phyloP scores from a whole-genome alignment of 2,888 invertebrate genomes.

The Rugalucina vietnamica region DNA sequence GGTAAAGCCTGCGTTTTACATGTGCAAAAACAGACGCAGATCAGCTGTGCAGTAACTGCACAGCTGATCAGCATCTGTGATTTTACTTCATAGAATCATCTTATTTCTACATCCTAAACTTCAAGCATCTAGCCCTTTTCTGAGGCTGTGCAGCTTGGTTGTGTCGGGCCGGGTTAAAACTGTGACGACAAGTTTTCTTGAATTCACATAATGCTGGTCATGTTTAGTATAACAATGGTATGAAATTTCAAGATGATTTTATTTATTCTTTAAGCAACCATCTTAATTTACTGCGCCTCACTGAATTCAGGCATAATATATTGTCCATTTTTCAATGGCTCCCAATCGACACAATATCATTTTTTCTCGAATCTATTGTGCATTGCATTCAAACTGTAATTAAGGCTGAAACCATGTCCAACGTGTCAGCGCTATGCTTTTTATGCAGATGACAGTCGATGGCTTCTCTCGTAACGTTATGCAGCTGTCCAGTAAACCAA shows the following conservation, averaged over 20 bases:
- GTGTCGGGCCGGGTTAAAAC: too few relatives aligned
- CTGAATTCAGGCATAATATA: background rate
- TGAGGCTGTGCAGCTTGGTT: too few relatives aligned
- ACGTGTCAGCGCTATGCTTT: background rate
- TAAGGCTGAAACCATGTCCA: conserved; percentile 3
- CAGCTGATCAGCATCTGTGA: too few relatives aligned
- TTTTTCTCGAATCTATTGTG: conserved; percentile 7
- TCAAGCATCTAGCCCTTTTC: too few relatives aligned
- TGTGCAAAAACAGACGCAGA: too few relatives aligned
- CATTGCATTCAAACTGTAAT: conserved; percentile 34
- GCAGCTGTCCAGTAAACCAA: conserved; percentile 34
- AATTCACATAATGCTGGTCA: conserved; percentile 5
- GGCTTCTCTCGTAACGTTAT: conserved; percentile 17
- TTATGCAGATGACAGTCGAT: conserved; percentile 16
- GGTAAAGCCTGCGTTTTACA: background rate
- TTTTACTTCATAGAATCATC: too few relatives aligned
- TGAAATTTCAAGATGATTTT: conserved; percentile 1
- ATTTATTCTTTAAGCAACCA: background rate
- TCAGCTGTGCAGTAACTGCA: too few relatives aligned
- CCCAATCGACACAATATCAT: conserved; percentile 4
- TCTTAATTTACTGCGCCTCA: conserved; percentile 3
- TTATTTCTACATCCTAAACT: too few relatives aligned
- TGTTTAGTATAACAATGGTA: conserved; percentile 8
- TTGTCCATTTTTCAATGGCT: conserved; percentile 8
- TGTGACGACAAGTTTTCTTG: too few relatives aligned